Evolutionary conservation across 2,113 vertebrate species (phyloP).

Genomic region (Amphiprion ocellaris): DNA sequence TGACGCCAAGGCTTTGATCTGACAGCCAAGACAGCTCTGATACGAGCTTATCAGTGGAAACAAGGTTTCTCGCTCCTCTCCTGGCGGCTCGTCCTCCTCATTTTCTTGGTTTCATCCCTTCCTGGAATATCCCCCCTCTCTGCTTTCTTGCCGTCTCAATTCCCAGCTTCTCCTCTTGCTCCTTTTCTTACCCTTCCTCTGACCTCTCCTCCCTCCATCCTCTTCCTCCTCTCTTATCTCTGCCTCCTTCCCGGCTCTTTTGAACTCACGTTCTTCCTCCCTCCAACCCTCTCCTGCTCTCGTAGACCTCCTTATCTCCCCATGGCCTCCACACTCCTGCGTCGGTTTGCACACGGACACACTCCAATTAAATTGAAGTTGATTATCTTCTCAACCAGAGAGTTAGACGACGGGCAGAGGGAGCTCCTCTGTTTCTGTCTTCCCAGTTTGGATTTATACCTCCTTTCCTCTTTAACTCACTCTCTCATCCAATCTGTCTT

Average conservation of each 20-base stretch:
- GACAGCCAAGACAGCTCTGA: constrained; percentile 71
- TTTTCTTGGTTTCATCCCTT: constrained; percentile 53
- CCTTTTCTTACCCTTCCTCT: constrained; percentile 45
- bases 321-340: constrained; percentile 2
- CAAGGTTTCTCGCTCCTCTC: constrained; percentile 55
- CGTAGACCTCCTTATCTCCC: constrained; percentile 29
- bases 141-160: constrained; percentile 11
- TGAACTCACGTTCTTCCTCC: constrained; percentile 1
- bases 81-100: constrained; percentile 26
- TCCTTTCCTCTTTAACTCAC: background rate
- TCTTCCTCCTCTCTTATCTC: constrained; percentile 39
- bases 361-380: constrained; percentile 30
- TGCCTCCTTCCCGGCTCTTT: constrained; percentile 28
- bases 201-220: constrained; percentile 36
- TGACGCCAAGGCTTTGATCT: constrained; percentile 71
- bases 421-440: constrained; percentile 7
- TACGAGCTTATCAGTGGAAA: constrained; percentile 67
- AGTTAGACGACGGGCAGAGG: constrained; percentile 3
- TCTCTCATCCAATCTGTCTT: too few relatives aligned
- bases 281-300: constrained; percentile 7
- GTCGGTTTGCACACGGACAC: constrained; percentile 8
- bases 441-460: background rate
- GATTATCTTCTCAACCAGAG: constrained; percentile 35
- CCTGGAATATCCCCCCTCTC: constrained; percentile 24
- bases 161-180: constrained; percentile 9